Conservation (phyloP, 92 coral and sea anemone species). For the Phenganax stokvisi region DNA sequence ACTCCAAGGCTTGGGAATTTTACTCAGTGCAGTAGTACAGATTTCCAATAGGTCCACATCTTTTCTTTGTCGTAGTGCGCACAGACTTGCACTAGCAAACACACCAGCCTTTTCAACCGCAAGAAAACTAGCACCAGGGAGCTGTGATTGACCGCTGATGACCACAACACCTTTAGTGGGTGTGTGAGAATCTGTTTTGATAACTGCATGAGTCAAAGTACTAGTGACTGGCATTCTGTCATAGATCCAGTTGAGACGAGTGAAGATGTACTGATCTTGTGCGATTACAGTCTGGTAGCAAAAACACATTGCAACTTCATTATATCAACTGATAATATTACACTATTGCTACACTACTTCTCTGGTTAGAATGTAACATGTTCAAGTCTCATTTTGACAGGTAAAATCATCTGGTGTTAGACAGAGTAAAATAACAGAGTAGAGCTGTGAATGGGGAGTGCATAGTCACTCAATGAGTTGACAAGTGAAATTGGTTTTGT, state of each 20-base stretch:
- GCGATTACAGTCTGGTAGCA: constrained; percentile 69
- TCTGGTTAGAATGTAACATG: neutral
- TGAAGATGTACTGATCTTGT: constrained; percentile 85
- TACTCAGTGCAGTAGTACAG: constrained; percentile 69
- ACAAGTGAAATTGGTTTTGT: neutral
- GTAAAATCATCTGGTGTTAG: too few species aligned
- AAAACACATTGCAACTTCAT: neutral
- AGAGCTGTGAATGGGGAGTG: neutral
- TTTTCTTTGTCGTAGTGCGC: constrained; percentile 61
- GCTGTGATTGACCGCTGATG: constrained; percentile 71
- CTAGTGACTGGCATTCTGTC: constrained; percentile 91
- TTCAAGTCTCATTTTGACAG: neutral
- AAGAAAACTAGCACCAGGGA: constrained; percentile 73
- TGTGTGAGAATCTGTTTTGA: constrained; percentile 64
- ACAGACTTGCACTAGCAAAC: constrained; percentile 95
- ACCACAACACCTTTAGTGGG: constrained; percentile 77
- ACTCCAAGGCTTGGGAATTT: constrained; percentile 92
- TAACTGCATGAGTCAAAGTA: constrained; percentile 81
- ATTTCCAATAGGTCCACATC: constrained; percentile 87
- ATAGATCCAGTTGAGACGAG: constrained; percentile 74
- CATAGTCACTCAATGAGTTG: neutral
- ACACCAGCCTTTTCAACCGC: constrained; percentile 73
- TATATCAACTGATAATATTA: neutral
- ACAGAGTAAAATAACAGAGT: neutral
- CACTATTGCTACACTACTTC: neutral